A percentile compares a stretch with the other conserved stretches of the same genome.
These are phyloP conservation scores for Hylaea fasciaria DNA, from an alignment of 2,888 invertebrate species.

Conservation along the genomic window DNA sequence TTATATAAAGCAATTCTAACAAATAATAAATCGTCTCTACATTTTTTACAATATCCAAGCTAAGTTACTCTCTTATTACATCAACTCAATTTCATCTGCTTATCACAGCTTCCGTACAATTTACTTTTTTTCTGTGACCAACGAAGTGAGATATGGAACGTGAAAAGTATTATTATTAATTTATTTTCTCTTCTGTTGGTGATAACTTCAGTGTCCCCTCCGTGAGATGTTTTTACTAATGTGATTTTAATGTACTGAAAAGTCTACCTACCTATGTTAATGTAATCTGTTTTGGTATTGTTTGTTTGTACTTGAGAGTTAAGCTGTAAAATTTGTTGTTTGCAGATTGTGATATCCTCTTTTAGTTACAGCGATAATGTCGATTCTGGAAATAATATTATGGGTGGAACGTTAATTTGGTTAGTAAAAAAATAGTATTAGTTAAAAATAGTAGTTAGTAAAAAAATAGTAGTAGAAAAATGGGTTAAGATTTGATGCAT, in stretches of 20 bases:
- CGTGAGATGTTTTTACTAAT: slow-evolving; percentile 75
- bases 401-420: no score
- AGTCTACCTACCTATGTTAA: slow-evolving; percentile 73
- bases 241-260: slow-evolving; percentile 84
- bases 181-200: slow-evolving; percentile 73
- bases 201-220: slow-evolving; percentile 76
- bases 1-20: no score
- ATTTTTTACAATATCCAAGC: no score
- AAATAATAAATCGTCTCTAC: no score
- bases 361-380: no score
- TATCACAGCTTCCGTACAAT: slow-evolving; percentile 79
- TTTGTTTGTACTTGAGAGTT: slow-evolving; percentile 33
- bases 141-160: slow-evolving; percentile 69
- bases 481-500: no score
- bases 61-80: slow-evolving; percentile 34
- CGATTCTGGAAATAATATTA: no score
- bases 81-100: slow-evolving; percentile 46
- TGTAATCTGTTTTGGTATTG: slow-evolving; percentile 66
- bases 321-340: not conserved
- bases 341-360: no score
- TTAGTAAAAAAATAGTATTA: no score
- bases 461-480: no score
- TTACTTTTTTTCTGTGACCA: slow-evolving; percentile 68
- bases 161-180: slow-evolving; percentile 74
- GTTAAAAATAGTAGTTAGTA: no score